phyloP scores from a whole-genome alignment of 2,888 invertebrate species.

The Dynastes maya region DNA sequence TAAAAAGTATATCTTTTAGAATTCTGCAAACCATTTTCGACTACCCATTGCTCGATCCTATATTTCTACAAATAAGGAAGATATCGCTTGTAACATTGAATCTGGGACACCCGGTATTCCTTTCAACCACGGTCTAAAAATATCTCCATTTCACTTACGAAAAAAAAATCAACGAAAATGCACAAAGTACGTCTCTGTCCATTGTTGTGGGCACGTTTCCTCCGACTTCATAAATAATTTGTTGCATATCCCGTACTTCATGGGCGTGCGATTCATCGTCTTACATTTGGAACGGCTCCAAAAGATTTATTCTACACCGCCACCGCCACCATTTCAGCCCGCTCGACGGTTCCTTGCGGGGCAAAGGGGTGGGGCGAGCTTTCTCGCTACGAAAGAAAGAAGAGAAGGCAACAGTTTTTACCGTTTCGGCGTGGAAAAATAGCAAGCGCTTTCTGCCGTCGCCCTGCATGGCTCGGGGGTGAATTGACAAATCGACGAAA shows the following conservation, averaged over 20 bases:
- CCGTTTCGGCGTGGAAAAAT: neutral
- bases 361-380: too few relatives aligned
- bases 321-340: neutral
- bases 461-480: neutral
- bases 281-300: conserved; percentile 31
- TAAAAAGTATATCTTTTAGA: too few relatives aligned
- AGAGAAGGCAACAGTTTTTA: conserved; percentile 20
- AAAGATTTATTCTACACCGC: neutral
- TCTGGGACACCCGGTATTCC: too few relatives aligned
- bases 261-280: conserved; percentile 3
- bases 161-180: too few relatives aligned
- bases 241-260: neutral
- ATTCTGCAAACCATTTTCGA: too few relatives aligned
- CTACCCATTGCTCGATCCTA: too few relatives aligned
- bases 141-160: too few relatives aligned
- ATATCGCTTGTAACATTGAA: too few relatives aligned
- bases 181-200: too few relatives aligned
- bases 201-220: neutral
- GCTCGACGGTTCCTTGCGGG: neutral
- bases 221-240: conserved; percentile 32
- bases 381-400: neutral
- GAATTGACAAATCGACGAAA: conserved; percentile 13
- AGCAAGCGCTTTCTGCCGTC: too few relatives aligned
- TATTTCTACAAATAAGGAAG: too few relatives aligned
- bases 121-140: too few relatives aligned